These are phyloP conservation scores for Coregonus clupeaformis DNA, from an alignment of 2,113 vertebrate genomes.

Conservation along the genomic window DNA sequence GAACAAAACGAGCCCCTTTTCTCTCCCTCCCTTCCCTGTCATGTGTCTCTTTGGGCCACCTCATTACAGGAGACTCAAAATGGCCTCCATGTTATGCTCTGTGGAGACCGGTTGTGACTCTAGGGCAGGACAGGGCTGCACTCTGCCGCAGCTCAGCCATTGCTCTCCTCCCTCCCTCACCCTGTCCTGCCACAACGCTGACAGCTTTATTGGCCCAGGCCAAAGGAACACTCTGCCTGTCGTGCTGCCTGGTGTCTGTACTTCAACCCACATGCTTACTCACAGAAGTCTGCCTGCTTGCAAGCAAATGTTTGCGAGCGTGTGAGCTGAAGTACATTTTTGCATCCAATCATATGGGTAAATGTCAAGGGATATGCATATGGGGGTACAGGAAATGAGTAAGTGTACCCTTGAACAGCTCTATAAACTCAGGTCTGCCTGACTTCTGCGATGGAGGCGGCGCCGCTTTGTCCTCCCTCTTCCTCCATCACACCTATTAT, in stretches of 20 bases:
- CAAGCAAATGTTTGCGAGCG: too few relatives aligned
- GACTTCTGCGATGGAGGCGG: too few relatives aligned
- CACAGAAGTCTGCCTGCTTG: too few relatives aligned
- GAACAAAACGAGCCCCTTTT: not conserved
- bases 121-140: not conserved
- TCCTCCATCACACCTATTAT: not conserved
- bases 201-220: constrained; percentile 8
- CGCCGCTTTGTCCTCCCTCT: not conserved
- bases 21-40: not conserved
- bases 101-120: not conserved
- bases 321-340: too few relatives aligned
- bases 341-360: too few relatives aligned
- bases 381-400: too few relatives aligned
- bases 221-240: not conserved
- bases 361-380: too few relatives aligned
- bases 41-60: not conserved
- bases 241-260: not conserved
- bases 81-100: constrained; percentile 7
- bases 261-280: too few relatives aligned
- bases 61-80: not conserved
- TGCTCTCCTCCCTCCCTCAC: not conserved
- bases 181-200: not conserved
- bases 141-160: not conserved
- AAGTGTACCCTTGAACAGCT: too few relatives aligned
- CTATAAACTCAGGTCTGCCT: too few relatives aligned